Evolutionary conservation across 2,113 vertebrate species (phyloP).

Genomic region (Ammodytes dubius): DNA sequence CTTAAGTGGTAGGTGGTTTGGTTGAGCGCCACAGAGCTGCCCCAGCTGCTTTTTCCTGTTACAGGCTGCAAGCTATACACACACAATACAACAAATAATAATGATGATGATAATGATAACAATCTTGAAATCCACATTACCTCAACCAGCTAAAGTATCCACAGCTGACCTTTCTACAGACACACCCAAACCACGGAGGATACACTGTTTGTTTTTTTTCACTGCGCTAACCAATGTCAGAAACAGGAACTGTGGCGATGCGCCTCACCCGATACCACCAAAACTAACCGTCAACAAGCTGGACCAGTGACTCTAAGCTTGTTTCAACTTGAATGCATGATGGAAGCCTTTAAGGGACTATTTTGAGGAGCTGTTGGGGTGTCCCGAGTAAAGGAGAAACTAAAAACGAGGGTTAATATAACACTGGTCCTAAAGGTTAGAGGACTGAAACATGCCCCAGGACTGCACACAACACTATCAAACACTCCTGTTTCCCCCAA

Average conservation of each 20-base stretch:
- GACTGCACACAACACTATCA: conserved; percentile 10
- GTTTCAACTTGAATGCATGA: neutral
- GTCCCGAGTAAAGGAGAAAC: conserved; percentile 14
- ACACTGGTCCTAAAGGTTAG: conserved; percentile 26
- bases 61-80: conserved; percentile 44
- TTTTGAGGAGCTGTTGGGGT: conserved; percentile 1
- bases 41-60: conserved; percentile 80
- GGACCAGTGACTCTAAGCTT: neutral
- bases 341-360: neutral
- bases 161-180: neutral
- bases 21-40: conserved; percentile 59
- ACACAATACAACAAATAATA: conserved; percentile 29
- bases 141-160: neutral
- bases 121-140: neutral
- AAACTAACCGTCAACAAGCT: conserved; percentile 3
- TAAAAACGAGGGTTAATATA: conserved; percentile 13
- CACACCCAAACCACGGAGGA: conserved; percentile 17
- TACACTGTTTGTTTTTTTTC: neutral
- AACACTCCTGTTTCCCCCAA: neutral
- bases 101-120: neutral
- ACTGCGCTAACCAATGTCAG: neutral
- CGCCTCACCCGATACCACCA: neutral
- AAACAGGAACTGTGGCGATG: conserved; percentile 9
- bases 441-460: conserved; percentile 10
- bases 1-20: conserved; percentile 45